phyloP scores from a whole-genome alignment of 2,888 invertebrate genomes.

The Trachelus troglodyta region DNA sequence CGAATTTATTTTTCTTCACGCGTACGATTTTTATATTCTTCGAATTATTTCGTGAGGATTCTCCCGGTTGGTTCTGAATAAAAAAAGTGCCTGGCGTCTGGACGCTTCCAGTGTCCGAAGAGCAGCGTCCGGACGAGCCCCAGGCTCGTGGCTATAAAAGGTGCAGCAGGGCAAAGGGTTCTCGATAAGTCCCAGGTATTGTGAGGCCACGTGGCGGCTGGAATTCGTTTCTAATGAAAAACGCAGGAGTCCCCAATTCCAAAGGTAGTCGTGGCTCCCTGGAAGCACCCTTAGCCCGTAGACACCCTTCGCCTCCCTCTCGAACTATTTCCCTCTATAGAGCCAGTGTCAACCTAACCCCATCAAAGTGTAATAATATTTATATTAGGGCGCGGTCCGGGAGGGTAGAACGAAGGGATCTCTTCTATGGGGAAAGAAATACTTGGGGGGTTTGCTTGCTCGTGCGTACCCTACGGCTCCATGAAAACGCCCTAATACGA shows the following conservation, averaged over 20 bases:
- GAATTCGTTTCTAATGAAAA: conserved; percentile 57
- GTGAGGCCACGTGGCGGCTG: conserved; percentile 45
- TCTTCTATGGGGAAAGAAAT: conserved; percentile 41
- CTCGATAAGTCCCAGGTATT: conserved; percentile 24
- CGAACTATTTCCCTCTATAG: conserved; percentile 1
- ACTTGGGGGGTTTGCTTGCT: conserved; percentile 36
- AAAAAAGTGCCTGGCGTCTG: not conserved
- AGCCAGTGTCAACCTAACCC: conserved; percentile 64
- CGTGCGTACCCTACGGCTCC: conserved; percentile 27
- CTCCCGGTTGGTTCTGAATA: not conserved
- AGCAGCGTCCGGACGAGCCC: not conserved
- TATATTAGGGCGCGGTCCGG: conserved; percentile 63
- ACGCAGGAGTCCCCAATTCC: conserved; percentile 31
- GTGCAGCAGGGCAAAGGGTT: not conserved
- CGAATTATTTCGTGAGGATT: not conserved
- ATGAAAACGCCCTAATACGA: conserved; percentile 24
- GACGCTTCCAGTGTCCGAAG: not conserved
- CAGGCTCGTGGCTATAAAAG: not conserved
- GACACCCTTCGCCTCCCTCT: conserved; percentile 9
- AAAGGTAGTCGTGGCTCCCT: not conserved
- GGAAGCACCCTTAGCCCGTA: conserved; percentile 7
- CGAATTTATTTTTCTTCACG: not conserved
- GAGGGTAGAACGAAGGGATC: conserved; percentile 46
- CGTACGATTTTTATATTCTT: too few species aligned
- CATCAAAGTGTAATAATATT: conserved; percentile 67